phyloP scores from a whole-genome alignment of 2,888 invertebrate species.

The Thelaira solivaga region DNA sequence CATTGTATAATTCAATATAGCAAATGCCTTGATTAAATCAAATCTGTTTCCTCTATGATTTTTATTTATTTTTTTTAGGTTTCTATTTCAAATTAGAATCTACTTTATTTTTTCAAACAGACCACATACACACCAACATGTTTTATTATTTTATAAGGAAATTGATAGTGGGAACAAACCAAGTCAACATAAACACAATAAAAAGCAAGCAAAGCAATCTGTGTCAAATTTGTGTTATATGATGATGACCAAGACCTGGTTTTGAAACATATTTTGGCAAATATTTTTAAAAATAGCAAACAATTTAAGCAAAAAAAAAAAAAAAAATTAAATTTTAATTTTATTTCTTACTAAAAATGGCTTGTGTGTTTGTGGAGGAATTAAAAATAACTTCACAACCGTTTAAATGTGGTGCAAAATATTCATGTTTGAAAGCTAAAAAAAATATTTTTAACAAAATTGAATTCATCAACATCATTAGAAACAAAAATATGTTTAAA shows the following conservation, averaged over 20 bases:
- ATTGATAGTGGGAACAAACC: not conserved
- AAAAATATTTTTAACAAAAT: not conserved
- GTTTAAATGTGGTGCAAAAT: constrained; percentile 13
- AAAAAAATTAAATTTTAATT: not conserved
- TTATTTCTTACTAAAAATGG: no score
- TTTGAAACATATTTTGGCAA: constrained; percentile 32
- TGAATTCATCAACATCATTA: constrained; percentile 9
- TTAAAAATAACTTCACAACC: no score
- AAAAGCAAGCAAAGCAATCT: constrained; percentile 8
- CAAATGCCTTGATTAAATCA: no score
- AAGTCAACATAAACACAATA: not conserved
- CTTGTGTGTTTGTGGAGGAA: no score
- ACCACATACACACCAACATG: no score
- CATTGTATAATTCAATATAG: no score
- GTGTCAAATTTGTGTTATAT: constrained; percentile 31
- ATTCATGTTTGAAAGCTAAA: not conserved
- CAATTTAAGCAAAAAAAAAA: constrained; percentile 8
- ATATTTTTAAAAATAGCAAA: not conserved
- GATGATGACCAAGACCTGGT: constrained; percentile 52
- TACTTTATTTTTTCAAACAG: no score
- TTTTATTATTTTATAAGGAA: no score
- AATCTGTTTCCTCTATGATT: no score
- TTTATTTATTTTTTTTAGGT: no score
- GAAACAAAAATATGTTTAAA: no score
- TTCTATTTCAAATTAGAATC: no score